Percentiles rank a stretch among this genome's conserved stretches.
Evolutionary conservation across 2,113 vertebrate species (phyloP).

Genomic region (Nycticorax nycticorax): DNA sequence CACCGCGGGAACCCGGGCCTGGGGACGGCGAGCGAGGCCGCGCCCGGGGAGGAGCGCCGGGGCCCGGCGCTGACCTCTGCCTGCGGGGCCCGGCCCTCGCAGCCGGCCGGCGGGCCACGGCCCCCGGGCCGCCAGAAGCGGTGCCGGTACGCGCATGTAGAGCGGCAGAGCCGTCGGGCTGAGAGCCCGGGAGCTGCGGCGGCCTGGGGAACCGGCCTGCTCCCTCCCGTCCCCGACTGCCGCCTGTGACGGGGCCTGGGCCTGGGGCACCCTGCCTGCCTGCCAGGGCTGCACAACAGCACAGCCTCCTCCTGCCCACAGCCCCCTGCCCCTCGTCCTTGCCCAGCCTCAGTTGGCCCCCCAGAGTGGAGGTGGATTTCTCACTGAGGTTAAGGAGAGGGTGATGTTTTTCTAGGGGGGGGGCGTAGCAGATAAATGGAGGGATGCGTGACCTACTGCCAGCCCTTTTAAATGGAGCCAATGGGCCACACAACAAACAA

Average conservation of each 20-base stretch:
- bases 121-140: not conserved
- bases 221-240: not conserved
- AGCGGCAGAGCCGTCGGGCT: not conserved
- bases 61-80: not conserved
- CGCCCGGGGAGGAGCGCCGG: not conserved
- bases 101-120: not conserved
- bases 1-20: not conserved
- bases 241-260: fast-evolving
- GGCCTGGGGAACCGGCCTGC: not conserved
- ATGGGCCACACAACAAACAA: not conserved
- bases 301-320: too few relatives aligned
- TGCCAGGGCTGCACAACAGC: not conserved
- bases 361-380: not conserved
- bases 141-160: not conserved
- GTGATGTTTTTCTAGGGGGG: too few relatives aligned
- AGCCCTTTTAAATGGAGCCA: not conserved
- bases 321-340: not conserved
- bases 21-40: not conserved
- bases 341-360: not conserved
- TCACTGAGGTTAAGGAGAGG: not conserved
- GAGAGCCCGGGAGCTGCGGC: too few relatives aligned
- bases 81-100: not conserved
- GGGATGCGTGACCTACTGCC: not conserved
- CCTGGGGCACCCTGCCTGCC: not conserved
- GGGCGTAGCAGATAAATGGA: not conserved